phyloP scores from a whole-genome alignment of 1,140 invertebrate species.

The Venturia canescens region DNA sequence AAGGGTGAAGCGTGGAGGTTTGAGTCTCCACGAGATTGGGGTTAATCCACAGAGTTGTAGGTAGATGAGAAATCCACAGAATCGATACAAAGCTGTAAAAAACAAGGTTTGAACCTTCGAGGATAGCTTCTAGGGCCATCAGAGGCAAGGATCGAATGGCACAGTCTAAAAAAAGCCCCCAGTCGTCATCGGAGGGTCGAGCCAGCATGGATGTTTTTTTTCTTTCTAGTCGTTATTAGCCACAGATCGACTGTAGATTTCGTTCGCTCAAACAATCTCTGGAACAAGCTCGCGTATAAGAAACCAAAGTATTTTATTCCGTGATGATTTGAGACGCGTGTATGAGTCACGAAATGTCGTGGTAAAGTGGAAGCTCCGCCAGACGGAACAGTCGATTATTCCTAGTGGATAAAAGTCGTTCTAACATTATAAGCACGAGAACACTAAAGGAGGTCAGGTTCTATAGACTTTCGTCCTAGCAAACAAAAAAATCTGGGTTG shows the following conservation, averaged over 20 bases:
- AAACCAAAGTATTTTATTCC: not conserved
- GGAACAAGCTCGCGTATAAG: not conserved
- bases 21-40: not conserved
- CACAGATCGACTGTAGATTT: not conserved
- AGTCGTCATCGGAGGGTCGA: not conserved
- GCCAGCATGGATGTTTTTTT: not conserved
- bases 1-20: not conserved
- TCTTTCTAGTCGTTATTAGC: not conserved
- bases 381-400: conserved; percentile 26
- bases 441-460: not conserved
- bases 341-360: conserved; percentile 15
- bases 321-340: not conserved
- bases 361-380: not conserved
- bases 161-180: not conserved
- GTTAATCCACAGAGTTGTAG: not conserved
- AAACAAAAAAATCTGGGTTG: not conserved
- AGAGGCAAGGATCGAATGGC: not conserved
- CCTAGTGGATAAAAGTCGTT: not conserved
- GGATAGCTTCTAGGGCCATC: not conserved
- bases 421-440: conserved; percentile 6
- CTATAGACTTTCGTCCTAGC: not conserved
- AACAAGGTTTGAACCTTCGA: not conserved
- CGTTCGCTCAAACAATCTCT: not conserved
- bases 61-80: not conserved
- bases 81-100: not conserved